phyloP scores from a whole-genome alignment of 2,113 vertebrate genomes.

The Antechinus flavipes region DNA sequence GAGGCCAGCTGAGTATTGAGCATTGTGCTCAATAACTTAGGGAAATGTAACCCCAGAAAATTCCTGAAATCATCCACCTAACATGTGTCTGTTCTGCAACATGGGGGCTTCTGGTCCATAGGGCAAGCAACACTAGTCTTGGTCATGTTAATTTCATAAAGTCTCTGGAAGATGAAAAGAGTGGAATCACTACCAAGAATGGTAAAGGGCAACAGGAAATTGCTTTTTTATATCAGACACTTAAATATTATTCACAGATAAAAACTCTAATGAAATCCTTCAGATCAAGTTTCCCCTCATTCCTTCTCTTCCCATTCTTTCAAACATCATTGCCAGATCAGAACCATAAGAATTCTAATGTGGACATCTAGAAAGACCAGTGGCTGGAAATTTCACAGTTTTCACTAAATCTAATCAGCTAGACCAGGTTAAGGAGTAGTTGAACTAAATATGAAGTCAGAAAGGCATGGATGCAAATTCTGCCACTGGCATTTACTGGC shows the following conservation, averaged over 20 bases:
- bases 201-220: constrained; percentile 35
- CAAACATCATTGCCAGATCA: neutral
- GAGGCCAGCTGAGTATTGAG: neutral
- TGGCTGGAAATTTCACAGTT: neutral
- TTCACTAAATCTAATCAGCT: neutral
- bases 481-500: neutral
- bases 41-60: neutral
- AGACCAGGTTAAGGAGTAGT: neutral
- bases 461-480: neutral
- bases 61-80: neutral
- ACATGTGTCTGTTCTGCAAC: neutral
- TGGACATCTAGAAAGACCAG: neutral
- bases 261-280: constrained; percentile 58
- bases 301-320: neutral
- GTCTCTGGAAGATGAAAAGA: constrained; percentile 5
- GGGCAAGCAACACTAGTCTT: neutral
- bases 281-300: constrained; percentile 20
- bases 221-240: constrained; percentile 19
- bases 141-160: neutral
- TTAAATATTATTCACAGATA: constrained; percentile 31
- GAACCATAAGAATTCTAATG: constrained; percentile 33
- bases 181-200: neutral
- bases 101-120: neutral
- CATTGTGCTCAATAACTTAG: neutral
- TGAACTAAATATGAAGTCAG: neutral